A percentile compares a stretch with the other conserved stretches of the same genome.
phyloP scores from a whole-genome alignment of 2,888 invertebrate species.

The Caprella mutica region DNA sequence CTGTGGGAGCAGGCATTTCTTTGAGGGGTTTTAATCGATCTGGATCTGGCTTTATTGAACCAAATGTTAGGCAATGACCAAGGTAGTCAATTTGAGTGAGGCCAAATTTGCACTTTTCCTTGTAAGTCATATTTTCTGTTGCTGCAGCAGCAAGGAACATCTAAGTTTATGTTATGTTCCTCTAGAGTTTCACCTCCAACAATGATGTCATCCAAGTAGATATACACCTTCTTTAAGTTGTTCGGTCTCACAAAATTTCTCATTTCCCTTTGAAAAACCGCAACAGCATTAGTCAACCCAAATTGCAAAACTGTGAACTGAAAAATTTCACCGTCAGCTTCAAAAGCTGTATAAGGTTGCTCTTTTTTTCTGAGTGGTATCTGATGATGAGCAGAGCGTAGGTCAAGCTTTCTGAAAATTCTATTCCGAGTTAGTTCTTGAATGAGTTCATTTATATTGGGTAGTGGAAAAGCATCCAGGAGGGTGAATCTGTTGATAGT shows the following conservation, averaged over 20 bases:
- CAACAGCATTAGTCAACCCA: constrained; percentile 11
- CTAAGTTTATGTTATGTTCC: constrained; percentile 10
- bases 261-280: constrained; percentile 8
- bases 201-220: constrained; percentile 8
- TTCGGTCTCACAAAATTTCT: constrained; percentile 2
- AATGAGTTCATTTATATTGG: too few species aligned
- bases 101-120: neutral
- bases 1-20: neutral
- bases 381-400: too few species aligned
- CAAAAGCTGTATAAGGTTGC: neutral
- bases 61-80: constrained; percentile 6
- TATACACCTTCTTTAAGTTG: neutral
- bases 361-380: neutral
- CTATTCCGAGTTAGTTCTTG: neutral
- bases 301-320: neutral
- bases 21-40: constrained; percentile 7
- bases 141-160: neutral
- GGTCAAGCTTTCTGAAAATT: neutral
- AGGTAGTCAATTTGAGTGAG: constrained; percentile 5
- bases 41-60: constrained; percentile 2
- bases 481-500: neutral
- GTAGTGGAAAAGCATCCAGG: constrained; percentile 10
- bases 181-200: constrained; percentile 4
- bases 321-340: neutral
- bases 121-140: neutral